Evolutionary conservation across 2,113 vertebrate genomes (phyloP), one percentile per base, ranked within the genome.

Genomic region (Acrocephalus kingi): DNA sequence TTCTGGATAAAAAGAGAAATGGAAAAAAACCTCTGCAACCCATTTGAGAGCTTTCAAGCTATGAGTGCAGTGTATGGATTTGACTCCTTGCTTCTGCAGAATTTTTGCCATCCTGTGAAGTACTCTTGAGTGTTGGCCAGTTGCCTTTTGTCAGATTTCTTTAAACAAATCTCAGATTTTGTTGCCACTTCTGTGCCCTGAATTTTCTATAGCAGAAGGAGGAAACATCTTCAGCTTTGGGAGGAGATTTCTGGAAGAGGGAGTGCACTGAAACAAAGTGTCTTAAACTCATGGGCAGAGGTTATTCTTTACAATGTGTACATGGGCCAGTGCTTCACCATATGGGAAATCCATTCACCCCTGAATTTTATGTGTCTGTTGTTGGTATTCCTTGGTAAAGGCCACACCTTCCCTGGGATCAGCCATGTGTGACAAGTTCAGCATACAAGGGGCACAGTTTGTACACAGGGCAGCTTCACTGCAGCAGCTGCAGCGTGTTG

Each of bases 41-140:
- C 28, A 21, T 46, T 13, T 55, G 48, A 84, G 51, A 63, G 15
- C 35, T 84, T 69, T 51, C 37, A 76, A 22, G 10, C 62, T 83
- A 17, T 0, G 1, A 27, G 13, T 59, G 18, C 0, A 1, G 7
- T 7, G 9, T 37, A 7, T 76, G 43, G 58, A n/a, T 35, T 75
- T 0, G 0, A 15, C 21, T 51, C 7, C 77, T n/a, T 52, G 13
- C 7, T 79, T 87, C 69, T 75, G 45, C 45, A 72, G 51, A 67
- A 6, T 10, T 79, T 69, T 75, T 52, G 16, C 35, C 11, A 12
- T 67, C 18, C 48, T 74, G 28, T 63, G 43, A 76, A 72, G 30
- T 24, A 16, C 46, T 91, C 33, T 39, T 46, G 10, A 8, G 30
- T 37, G 9, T 33, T 68, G 35, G 3, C 18, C 54, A 5, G 18